Evolutionary conservation across 2,888 invertebrate genomes (phyloP).

Genomic region (Agonopterix arenella): DNA sequence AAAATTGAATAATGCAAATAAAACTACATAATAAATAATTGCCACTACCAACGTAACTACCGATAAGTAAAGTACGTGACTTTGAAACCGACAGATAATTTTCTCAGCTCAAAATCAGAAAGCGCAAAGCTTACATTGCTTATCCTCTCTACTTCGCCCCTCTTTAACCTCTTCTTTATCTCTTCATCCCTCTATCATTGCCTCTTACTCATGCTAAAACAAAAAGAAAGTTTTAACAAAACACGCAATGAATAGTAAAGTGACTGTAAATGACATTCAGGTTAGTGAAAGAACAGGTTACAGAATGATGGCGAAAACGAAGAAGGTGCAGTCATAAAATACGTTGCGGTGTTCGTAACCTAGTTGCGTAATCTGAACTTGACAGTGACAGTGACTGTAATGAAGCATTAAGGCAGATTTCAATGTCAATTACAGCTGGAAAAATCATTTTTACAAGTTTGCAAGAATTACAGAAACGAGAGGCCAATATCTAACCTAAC

Average conservation of each 20-base stretch:
- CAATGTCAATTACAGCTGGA: no score
- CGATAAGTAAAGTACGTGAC: slow-evolving; percentile 59
- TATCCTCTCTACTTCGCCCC: background rate
- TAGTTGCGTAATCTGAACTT: no score
- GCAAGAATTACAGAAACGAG: no score
- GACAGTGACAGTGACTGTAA: background rate
- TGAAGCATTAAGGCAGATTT: background rate
- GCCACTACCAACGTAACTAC: slow-evolving; percentile 56
- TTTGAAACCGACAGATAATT: slow-evolving; percentile 49
- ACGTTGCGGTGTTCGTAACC: background rate
- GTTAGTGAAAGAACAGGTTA: slow-evolving; percentile 51
- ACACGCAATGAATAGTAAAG: slow-evolving; percentile 19
- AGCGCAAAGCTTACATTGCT: slow-evolving; percentile 43
- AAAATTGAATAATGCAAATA: slow-evolving; percentile 28
- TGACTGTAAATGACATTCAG: slow-evolving; percentile 36
- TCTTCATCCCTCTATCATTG: slow-evolving; percentile 22
- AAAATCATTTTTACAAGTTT: no score
- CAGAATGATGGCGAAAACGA: slow-evolving; percentile 52
- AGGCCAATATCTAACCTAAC: no score
- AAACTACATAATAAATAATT: slow-evolving; percentile 55
- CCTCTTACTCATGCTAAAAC: slow-evolving; percentile 1
- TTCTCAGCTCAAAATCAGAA: slow-evolving; percentile 71
- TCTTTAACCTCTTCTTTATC: background rate
- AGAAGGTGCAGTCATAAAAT: slow-evolving; percentile 5
- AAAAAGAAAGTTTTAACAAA: slow-evolving; percentile 21